Evolutionary conservation across 2,797 vertebrate genomes (phyloP).

Genomic region (Urophycis tenuis): DNA sequence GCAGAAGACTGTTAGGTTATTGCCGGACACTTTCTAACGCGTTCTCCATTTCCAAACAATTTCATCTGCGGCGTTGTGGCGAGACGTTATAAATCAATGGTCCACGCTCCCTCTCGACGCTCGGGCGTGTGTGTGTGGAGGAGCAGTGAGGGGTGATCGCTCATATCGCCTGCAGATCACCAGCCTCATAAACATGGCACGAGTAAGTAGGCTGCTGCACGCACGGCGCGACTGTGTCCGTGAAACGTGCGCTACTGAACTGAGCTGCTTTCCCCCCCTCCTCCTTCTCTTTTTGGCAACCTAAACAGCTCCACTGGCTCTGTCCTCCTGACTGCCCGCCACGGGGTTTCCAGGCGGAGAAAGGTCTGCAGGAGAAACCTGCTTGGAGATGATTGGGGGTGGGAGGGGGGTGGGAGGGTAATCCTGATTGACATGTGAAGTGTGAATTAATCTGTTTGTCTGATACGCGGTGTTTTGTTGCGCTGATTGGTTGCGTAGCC

Average conservation of each 20-base stretch:
- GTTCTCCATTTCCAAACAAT: conserved; percentile 30
- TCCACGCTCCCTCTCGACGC: neutral
- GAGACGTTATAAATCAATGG: neutral
- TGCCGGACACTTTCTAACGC: too few relatives aligned
- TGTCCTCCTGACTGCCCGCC: too few relatives aligned
- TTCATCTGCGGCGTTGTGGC: conserved; percentile 20
- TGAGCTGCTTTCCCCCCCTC: neutral
- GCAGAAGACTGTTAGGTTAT: neutral
- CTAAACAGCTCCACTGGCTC: too few relatives aligned
- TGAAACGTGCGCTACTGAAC: neutral
- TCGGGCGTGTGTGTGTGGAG: neutral
- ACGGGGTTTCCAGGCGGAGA: too few relatives aligned
- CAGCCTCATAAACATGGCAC: conserved; percentile 24
- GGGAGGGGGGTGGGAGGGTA: too few relatives aligned
- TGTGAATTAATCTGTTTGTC: conserved; percentile 75
- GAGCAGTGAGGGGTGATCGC: conserved; percentile 29
- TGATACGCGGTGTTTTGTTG: conserved; percentile 69
- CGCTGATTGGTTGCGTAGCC: conserved; percentile 55
- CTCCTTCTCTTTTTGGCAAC: too few relatives aligned
- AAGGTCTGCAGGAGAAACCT: too few relatives aligned
- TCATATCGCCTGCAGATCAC: conserved; percentile 49
- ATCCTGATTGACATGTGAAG: conserved; percentile 73
- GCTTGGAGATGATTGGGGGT: too few relatives aligned
- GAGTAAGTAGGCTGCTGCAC: neutral
- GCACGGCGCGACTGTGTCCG: neutral